phyloP scores from a whole-genome alignment of 2,113 vertebrate species.

The Ondatra zibethicus region DNA sequence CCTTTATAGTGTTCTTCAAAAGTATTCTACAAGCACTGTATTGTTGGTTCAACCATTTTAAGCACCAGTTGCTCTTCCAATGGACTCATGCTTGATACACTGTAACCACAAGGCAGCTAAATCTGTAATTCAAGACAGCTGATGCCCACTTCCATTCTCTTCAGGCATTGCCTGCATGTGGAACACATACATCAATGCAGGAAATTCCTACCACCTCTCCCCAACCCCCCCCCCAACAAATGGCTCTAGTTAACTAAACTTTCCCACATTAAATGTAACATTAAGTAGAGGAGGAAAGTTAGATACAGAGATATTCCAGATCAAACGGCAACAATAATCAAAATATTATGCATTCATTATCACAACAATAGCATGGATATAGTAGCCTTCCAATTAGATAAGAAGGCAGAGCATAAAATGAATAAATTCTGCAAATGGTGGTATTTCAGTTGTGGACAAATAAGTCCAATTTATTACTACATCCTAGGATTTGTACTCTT shows the following conservation, averaged over 20 bases:
- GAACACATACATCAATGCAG: not conserved
- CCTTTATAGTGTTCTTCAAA: not conserved
- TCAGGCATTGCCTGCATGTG: too few relatives aligned
- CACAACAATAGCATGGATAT: not conserved
- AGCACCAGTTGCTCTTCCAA: too few relatives aligned
- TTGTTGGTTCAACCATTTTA: not conserved
- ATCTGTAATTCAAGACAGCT: not conserved
- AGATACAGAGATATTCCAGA: not conserved
- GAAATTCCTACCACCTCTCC: not conserved
- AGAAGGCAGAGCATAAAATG: not conserved
- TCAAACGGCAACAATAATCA: not conserved
- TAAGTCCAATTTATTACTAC: not conserved
- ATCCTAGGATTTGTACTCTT: not conserved
- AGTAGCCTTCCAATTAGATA: not conserved
- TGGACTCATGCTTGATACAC: not conserved
- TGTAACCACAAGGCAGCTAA: not conserved
- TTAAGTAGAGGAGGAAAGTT: not conserved
- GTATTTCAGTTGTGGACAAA: not conserved
- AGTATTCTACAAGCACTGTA: not conserved
- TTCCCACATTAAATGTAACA: not conserved
- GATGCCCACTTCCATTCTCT: not conserved
- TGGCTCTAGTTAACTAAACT: not conserved
- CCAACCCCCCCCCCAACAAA: not conserved
- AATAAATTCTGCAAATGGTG: not conserved
- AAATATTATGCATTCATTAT: not conserved